Evolutionary conservation across 2,113 vertebrate species (phyloP).

Genomic region (Macheiramphus alcinus): DNA sequence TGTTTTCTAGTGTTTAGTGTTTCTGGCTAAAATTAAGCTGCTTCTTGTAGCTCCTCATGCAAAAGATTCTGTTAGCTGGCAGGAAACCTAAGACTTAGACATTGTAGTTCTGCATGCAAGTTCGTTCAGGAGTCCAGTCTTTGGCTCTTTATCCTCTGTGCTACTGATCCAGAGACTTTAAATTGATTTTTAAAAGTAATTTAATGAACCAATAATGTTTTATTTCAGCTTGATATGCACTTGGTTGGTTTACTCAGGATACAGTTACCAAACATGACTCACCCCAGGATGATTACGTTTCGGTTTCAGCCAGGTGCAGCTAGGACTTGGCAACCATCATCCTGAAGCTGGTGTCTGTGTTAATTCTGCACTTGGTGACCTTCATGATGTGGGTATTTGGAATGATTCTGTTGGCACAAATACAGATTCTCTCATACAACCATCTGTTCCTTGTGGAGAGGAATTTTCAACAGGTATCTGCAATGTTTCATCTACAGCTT

Average conservation of each 20-base stretch:
- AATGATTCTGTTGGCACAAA: constrained; percentile 40
- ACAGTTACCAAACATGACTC: constrained; percentile 27
- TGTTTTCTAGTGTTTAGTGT: neutral
- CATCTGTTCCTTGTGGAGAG: constrained; percentile 45
- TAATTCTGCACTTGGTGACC: constrained; percentile 58
- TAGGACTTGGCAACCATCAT: constrained; percentile 19
- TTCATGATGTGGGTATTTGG: constrained; percentile 40
- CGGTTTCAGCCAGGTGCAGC: constrained; percentile 43
- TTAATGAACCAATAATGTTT: constrained; percentile 26
- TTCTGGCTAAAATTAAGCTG: neutral
- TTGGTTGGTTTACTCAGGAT: neutral
- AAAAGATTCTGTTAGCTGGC: neutral
- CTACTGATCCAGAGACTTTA: neutral
- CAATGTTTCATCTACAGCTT: neutral
- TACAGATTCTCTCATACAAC: constrained; percentile 17
- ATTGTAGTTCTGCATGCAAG: neutral
- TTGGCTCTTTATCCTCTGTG: neutral
- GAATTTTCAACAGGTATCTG: constrained; percentile 56
- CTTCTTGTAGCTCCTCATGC: neutral
- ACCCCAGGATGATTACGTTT: constrained; percentile 25
- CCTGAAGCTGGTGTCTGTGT: constrained; percentile 8
- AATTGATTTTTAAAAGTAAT: constrained; percentile 16
- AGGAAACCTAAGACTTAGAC: neutral
- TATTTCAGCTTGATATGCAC: constrained; percentile 2
- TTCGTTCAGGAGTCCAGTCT: neutral